Percentiles rank a stretch among this genome's conserved stretches.
phyloP scores from a whole-genome alignment of 2,113 vertebrate genomes.

The Cinclus cinclus region DNA sequence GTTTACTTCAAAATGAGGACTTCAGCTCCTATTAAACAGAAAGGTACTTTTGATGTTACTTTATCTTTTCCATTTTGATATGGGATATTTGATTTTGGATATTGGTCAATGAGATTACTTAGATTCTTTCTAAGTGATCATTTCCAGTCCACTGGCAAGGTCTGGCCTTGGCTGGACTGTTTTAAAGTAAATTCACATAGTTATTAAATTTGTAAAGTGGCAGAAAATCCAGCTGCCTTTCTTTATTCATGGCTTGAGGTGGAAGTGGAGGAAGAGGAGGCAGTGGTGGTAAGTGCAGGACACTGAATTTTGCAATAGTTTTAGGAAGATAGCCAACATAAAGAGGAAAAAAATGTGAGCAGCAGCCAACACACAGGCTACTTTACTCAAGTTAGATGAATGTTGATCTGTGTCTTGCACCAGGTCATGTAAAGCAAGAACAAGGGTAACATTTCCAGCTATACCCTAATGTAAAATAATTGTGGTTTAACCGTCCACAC shows the following conservation, averaged over 20 bases:
- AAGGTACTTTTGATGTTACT: not conserved
- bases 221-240: slow-evolving; percentile 39
- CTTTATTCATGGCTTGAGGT: slow-evolving; percentile 58
- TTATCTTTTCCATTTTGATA: not conserved
- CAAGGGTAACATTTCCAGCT: not conserved
- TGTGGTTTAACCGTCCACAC: not conserved
- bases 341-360: slow-evolving; percentile 66
- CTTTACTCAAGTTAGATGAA: not conserved
- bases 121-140: not conserved
- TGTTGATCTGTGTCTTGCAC: slow-evolving; percentile 20
- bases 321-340: slow-evolving; percentile 75
- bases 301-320: slow-evolving; percentile 75
- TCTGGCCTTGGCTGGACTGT: not conserved
- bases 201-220: slow-evolving; percentile 46
- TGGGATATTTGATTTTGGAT: not conserved
- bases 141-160: not conserved
- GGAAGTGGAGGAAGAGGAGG: slow-evolving; percentile 8
- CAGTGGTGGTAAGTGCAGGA: slow-evolving; percentile 49
- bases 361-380: slow-evolving; percentile 64
- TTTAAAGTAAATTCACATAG: slow-evolving; percentile 37
- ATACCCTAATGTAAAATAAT: not conserved
- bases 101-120: not conserved
- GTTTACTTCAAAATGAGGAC: not conserved
- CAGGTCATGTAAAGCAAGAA: not conserved
- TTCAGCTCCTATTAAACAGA: not conserved